Conservation (phyloP, 1,140 invertebrate species). For the Dreissena polymorpha region DNA sequence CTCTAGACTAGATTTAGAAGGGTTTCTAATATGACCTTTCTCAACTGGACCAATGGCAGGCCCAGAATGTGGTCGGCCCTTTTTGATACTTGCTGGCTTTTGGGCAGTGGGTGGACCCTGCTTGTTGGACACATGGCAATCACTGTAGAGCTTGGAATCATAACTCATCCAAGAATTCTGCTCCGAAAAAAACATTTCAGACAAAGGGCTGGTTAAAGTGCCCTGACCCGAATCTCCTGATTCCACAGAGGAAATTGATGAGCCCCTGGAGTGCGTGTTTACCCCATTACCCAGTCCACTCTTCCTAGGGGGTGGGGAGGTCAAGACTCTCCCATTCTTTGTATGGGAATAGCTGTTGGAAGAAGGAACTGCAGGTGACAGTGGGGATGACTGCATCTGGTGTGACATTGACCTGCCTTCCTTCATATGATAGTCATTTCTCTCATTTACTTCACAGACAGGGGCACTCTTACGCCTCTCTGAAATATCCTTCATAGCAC, state of each 20-base stretch:
- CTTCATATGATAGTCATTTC: conserved; percentile 28
- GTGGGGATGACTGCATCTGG: conserved; percentile 30
- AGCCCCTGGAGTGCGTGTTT: conserved; percentile 47
- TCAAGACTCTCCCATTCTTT: background rate
- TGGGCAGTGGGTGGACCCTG: conserved; percentile 42
- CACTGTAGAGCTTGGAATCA: conserved; percentile 17
- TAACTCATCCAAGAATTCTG: background rate
- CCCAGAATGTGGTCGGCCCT: conserved; percentile 9
- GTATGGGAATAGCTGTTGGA: background rate
- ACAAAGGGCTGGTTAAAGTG: conserved; percentile 39
- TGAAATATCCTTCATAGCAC: conserved; percentile 57
- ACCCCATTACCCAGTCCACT: background rate
- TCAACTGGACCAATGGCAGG: conserved; percentile 7
- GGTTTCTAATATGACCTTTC: conserved; percentile 46
- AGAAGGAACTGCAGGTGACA: background rate
- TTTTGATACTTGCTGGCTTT: conserved; percentile 42
- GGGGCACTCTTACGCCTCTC: conserved; percentile 70
- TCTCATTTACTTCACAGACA: conserved; percentile 43
- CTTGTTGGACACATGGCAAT: background rate
- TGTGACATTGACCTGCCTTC: conserved; percentile 55
- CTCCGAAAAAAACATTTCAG: background rate
- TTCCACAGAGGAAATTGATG: conserved; percentile 47
- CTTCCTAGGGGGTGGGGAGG: conserved; percentile 30
- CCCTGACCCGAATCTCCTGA: conserved; percentile 47
- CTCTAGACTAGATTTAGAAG: conserved; percentile 49